These are phyloP conservation scores for Drosophila rhopaloa DNA, from an alignment of 1,140 invertebrate species.

Conservation along the genomic window DNA sequence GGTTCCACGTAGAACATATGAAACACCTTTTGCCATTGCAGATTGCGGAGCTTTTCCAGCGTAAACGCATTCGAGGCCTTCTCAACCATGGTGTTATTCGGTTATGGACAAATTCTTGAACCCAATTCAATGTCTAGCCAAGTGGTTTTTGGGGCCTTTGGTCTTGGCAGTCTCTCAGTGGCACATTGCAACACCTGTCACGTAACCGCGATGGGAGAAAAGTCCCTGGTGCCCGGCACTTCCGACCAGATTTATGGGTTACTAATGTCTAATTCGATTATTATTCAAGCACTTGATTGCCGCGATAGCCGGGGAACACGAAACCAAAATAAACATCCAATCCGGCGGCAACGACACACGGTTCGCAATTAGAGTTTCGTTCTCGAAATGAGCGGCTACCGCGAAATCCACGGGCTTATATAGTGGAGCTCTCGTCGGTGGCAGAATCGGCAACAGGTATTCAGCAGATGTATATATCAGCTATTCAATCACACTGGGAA, in stretches of 20 bases:
- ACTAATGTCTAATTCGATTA: constrained; percentile 29
- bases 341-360: constrained; percentile 17
- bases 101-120: constrained; percentile 25
- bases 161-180: background rate
- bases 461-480: background rate
- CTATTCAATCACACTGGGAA: constrained; percentile 3
- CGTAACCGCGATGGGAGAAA: constrained; percentile 26
- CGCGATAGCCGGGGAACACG: constrained; percentile 29
- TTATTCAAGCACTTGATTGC: constrained; percentile 39
- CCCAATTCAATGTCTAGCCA: constrained; percentile 9
- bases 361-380: constrained; percentile 54
- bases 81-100: constrained; percentile 61
- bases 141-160: background rate
- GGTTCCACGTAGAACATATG: constrained; percentile 83
- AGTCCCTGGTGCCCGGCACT: constrained; percentile 10
- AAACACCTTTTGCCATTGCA: constrained; percentile 74
- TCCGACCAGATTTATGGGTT: constrained; percentile 22
- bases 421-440: constrained; percentile 15
- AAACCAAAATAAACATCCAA: constrained; percentile 9
- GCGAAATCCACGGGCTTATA: constrained; percentile 39
- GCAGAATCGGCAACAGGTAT: background rate
- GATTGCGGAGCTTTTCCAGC: constrained; percentile 48
- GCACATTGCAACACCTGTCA: constrained; percentile 38
- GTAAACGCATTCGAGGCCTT: constrained; percentile 51
- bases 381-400: constrained; percentile 45